Evolutionary conservation across 1,140 invertebrate species (phyloP).

Genomic region (Bactericera cockerelli): DNA sequence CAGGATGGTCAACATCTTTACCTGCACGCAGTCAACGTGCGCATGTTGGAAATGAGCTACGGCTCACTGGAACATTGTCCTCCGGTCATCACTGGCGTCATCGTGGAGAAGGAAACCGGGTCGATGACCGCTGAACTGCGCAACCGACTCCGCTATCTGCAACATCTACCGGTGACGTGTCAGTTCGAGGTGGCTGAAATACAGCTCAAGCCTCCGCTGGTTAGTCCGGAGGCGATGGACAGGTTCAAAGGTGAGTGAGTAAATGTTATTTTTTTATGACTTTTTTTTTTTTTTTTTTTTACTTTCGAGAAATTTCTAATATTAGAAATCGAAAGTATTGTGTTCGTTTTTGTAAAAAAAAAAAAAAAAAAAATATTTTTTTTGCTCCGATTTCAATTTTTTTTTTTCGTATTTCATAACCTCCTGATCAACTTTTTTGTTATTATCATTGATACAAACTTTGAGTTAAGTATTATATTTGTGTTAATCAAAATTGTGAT

Average conservation of each 20-base stretch:
- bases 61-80: conserved; percentile 66
- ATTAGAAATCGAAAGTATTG: too few relatives aligned
- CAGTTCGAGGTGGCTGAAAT: conserved; percentile 83
- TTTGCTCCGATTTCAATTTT: too few relatives aligned
- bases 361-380: too few relatives aligned
- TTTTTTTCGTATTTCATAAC: too few relatives aligned
- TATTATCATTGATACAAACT: too few relatives aligned
- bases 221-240: conserved; percentile 46
- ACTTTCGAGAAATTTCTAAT: too few relatives aligned
- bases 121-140: conserved; percentile 68
- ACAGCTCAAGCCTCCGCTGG: conserved; percentile 49
- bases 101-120: conserved; percentile 69
- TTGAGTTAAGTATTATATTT: too few relatives aligned
- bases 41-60: conserved; percentile 75
- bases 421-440: too few relatives aligned
- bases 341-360: too few relatives aligned
- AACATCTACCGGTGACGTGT: conserved; percentile 77
- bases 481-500: too few relatives aligned
- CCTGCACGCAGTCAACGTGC: conserved; percentile 76
- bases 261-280: too few relatives aligned
- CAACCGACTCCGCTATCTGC: conserved; percentile 60
- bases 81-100: conserved; percentile 45
- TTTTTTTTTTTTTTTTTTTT: too few relatives aligned
- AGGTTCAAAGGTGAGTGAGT: conserved; percentile 44
- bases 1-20: conserved; percentile 84